phyloP scores from a whole-genome alignment of 2,113 vertebrate species.

The Hemichromis elongatus region DNA sequence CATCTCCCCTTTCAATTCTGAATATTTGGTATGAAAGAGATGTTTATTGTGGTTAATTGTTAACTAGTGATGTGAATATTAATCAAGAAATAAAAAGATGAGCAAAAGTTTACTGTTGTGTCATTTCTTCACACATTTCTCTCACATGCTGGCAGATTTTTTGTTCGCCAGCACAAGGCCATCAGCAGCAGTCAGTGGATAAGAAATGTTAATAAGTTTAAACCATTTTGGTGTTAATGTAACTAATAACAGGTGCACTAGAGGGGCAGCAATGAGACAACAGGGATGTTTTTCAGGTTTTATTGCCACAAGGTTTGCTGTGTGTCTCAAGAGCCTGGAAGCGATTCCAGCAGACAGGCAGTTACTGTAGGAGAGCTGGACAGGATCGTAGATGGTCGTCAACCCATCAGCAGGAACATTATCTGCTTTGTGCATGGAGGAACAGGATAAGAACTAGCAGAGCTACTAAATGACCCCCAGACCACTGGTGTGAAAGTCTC shows the following conservation, averaged over 20 bases:
- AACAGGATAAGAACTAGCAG: not conserved
- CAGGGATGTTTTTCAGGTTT: not conserved
- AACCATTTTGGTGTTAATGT: not conserved
- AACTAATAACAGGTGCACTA: not conserved
- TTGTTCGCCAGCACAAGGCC: not conserved
- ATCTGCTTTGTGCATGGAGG: not conserved
- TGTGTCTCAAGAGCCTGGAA: not conserved
- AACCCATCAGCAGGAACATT: not conserved
- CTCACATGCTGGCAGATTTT: not conserved
- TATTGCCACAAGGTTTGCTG: not conserved
- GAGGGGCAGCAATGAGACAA: not conserved
- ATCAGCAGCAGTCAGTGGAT: not conserved
- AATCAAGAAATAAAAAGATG: slow-evolving; percentile 75
- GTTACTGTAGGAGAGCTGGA: not conserved
- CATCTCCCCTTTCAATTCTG: slow-evolving; percentile 56
- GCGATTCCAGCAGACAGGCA: not conserved
- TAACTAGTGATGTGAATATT: slow-evolving; percentile 79
- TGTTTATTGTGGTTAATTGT: slow-evolving; percentile 78
- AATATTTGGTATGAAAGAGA: slow-evolving; percentile 77
- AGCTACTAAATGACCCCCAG: not conserved
- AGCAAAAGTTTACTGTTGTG: slow-evolving; percentile 31
- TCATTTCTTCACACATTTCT: not conserved
- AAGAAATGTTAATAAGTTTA: not conserved
- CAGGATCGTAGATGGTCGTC: not conserved
- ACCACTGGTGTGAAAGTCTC: not conserved